These are phyloP conservation scores for Temnopleurus reevesii DNA, from an alignment of 53 echinoderm and acorn worm genomes.

Conservation along the genomic window DNA sequence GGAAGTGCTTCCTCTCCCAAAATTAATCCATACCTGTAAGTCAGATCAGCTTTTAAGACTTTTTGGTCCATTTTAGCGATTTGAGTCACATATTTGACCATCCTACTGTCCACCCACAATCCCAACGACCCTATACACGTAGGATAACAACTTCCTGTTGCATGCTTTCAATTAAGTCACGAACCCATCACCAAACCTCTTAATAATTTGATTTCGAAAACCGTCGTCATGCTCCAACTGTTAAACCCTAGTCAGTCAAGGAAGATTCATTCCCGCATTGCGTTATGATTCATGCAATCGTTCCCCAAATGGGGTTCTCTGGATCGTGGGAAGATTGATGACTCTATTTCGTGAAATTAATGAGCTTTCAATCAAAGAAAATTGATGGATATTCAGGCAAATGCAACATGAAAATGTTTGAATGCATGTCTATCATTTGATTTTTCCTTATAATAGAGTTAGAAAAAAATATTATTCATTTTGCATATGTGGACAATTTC, in stretches of 20 bases:
- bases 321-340: neutral
- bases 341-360: conserved; percentile 8
- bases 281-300: neutral
- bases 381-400: no score
- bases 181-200: neutral
- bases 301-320: neutral
- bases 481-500: no score
- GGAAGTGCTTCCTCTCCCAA: no score
- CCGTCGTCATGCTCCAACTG: neutral
- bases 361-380: conserved; percentile 28
- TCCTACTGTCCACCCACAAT: neutral
- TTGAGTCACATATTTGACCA: no score
- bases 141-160: neutral
- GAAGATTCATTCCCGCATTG: neutral
- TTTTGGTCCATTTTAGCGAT: no score
- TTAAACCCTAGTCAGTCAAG: neutral
- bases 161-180: conserved; percentile 36
- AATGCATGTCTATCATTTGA: no score
- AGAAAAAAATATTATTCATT: no score
- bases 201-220: conserved; percentile 23
- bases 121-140: neutral
- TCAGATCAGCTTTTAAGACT: no score
- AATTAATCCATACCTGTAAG: no score
- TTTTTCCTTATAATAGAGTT: no score
- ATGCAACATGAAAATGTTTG: no score